Conservation (phyloP, 1,140 invertebrate species). For the Drosophila repleta region DNA sequence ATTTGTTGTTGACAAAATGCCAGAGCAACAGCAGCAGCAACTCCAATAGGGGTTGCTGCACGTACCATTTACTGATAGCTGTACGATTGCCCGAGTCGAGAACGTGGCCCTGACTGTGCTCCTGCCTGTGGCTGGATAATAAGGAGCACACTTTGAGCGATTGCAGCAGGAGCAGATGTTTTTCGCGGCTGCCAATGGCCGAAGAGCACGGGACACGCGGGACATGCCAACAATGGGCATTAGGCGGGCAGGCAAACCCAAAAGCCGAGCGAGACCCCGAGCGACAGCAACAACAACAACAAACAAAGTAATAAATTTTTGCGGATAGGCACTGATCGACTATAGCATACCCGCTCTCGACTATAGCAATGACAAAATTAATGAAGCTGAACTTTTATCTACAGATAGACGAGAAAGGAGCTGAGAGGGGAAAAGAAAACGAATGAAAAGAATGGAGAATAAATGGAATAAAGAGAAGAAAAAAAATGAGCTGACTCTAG, state of each 20-base stretch:
- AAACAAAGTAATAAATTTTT: neutral
- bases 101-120: neutral
- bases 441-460: no score
- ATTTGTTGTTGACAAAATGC: conserved; percentile 66
- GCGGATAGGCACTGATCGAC: no score
- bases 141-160: conserved; percentile 52
- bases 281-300: neutral
- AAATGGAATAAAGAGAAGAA: no score
- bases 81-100: conserved; percentile 36
- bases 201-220: conserved; percentile 50
- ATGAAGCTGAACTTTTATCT: no score
- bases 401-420: no score
- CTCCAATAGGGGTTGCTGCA: conserved; percentile 66
- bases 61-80: conserved; percentile 45
- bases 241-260: conserved; percentile 29
- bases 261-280: conserved; percentile 14
- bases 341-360: no score
- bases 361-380: no score
- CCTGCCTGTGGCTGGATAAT: neutral
- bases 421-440: no score
- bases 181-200: conserved; percentile 64
- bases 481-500: no score
- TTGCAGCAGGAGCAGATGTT: conserved; percentile 83
- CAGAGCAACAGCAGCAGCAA: conserved; percentile 48
- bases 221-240: conserved; percentile 59